Conservation (phyloP, 1,140 invertebrate genomes). For the Bombus superbus region DNA sequence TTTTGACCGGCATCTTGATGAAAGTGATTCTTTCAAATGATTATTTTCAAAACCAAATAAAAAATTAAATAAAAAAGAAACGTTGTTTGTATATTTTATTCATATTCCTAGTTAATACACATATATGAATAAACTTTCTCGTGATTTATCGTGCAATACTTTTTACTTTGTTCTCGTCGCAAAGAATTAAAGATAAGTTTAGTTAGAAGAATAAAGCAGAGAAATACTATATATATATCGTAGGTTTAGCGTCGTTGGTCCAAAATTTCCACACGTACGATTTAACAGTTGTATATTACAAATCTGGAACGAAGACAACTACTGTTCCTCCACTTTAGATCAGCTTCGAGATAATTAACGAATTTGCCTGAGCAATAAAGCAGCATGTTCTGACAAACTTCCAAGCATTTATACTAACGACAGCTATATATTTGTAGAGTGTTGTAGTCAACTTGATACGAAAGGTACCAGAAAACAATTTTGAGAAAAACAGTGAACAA, state of each 20-base stretch:
- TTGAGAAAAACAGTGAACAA: neutral
- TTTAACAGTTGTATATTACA: neutral
- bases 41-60: too few relatives aligned
- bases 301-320: neutral
- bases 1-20: neutral
- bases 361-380: neutral
- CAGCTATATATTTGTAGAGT: neutral
- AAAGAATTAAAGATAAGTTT: too few relatives aligned
- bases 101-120: too few relatives aligned
- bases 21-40: neutral
- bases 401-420: conserved; percentile 31
- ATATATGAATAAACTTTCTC: too few relatives aligned
- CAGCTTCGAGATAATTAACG: neutral
- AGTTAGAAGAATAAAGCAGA: neutral
- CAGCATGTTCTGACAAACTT: conserved; percentile 12
- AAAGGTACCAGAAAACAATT: neutral
- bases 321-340: neutral
- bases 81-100: too few relatives aligned
- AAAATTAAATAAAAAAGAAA: too few relatives aligned
- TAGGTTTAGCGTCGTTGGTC: neutral
- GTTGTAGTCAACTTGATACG: neutral
- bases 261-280: neutral
- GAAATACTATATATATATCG: neutral
- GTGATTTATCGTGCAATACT: too few relatives aligned
- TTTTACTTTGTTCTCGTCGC: too few relatives aligned